Base-by-base conservation (phyloP, 2,888 invertebrate genomes). In the Drepanosiphum platanoidis region DNA sequence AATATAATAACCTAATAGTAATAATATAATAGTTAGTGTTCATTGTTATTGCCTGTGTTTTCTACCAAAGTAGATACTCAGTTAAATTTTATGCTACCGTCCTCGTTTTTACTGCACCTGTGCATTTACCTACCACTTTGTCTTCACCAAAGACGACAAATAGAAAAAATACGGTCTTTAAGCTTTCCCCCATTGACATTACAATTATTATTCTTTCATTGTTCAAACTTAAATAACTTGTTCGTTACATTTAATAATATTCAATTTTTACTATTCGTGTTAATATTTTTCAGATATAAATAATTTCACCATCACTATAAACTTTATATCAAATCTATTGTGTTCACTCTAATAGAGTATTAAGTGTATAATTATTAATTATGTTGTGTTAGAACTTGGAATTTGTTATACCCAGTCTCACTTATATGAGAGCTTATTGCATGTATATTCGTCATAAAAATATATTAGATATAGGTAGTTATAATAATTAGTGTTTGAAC, bases 371-470 rank as follows among this genome's bases (percentile, higher is more conserved):
- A n/a, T n/a, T n/a, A n/a, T n/a, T n/a, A 52, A 22, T 52, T 52
- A 22, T 22, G 2, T 5, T 52, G 18, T 52, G 52, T 52, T 52
- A 22, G 52, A 22, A 18, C 18, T 52, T 46, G 18, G 46, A 18
- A 52, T 52, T 18, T 52, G 15, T 1, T 18, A 52, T 52, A 52
- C 52, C 18, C n/a, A n/a, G 5, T 52, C 22, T 27, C 11, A 64
- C 27, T 64, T 1, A 64, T 64, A 30, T n/a, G n/a, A 30, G 9
- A n/a, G 75, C 75, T 77, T 77, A 77, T 4, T 77, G 77, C 77
- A 61, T 77, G 77, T 36, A 27, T 36, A 27, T 39, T 30, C n/a
- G 8, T 13, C 15, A 52, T 58, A 58, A 75, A n/a, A 58, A 18
- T 1, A 58, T 61, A 27, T 9, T 58, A 58, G 15, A n/a, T 34